Evolutionary conservation across 2,797 vertebrate genomes (phyloP).

Genomic region (Oophaga sylvatica): DNA sequence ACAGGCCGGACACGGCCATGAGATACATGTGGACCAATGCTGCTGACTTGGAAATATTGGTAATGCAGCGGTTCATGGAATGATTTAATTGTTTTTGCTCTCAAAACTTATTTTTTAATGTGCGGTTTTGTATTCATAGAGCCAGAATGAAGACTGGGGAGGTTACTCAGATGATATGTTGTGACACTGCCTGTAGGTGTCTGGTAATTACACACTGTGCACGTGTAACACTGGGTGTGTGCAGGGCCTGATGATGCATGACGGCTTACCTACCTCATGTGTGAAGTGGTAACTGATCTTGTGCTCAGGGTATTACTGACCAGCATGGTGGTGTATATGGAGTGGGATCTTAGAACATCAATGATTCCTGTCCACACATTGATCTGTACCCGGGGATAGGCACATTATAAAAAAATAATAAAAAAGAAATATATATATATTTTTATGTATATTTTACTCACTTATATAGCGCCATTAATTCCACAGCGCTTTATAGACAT

Average conservation of each 20-base stretch:
- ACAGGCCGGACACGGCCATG: too few relatives aligned
- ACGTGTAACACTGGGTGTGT: slow-evolving; percentile 83
- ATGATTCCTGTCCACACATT: slow-evolving; percentile 36
- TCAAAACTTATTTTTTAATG: background rate
- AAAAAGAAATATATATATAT: too few relatives aligned
- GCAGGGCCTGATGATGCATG: slow-evolving; percentile 80
- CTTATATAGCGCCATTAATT: too few relatives aligned
- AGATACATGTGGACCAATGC: background rate
- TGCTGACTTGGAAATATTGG: background rate
- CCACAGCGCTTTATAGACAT: too few relatives aligned
- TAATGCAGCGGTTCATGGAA: background rate
- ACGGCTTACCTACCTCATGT: slow-evolving; percentile 70
- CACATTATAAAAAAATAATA: background rate
- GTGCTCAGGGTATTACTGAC: slow-evolving; percentile 64
- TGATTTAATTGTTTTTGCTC: background rate
- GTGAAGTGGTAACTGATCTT: too few relatives aligned
- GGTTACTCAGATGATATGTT: slow-evolving; percentile 96
- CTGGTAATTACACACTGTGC: slow-evolving; percentile 91
- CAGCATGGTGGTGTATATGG: slow-evolving; percentile 75
- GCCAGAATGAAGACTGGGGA: slow-evolving; percentile 96
- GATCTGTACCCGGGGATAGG: background rate
- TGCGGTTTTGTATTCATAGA: slow-evolving; percentile 88
- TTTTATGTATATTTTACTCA: too few relatives aligned
- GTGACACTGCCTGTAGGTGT: slow-evolving; percentile 82
- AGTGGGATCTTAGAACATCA: slow-evolving; percentile 58